These are phyloP conservation scores for Epinephelus cyanopodus DNA, from an alignment of 2,113 vertebrate genomes.

Conservation along the genomic window DNA sequence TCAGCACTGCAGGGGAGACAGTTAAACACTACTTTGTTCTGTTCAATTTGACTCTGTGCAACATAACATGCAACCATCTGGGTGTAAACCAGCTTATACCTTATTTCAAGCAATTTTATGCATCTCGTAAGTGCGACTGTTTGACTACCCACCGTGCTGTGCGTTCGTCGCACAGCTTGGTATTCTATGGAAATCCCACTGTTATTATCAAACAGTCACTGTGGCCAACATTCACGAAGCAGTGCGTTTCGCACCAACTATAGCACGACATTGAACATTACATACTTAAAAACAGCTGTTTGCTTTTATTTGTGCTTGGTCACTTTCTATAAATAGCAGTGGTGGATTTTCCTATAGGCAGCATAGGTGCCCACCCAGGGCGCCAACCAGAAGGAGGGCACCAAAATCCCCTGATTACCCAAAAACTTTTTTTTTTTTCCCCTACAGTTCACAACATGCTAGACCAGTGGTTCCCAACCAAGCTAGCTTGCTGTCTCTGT, in stretches of 20 bases:
- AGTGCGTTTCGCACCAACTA: neutral
- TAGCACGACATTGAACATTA: neutral
- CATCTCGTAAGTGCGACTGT: conserved; percentile 63
- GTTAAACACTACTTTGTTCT: conserved; percentile 79
- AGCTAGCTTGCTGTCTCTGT: too few species aligned
- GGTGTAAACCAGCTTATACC: conserved; percentile 71
- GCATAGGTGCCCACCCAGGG: too few species aligned
- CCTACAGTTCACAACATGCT: too few species aligned
- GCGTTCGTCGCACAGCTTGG: conserved; percentile 63
- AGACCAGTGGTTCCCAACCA: too few species aligned
- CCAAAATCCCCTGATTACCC: too few species aligned
- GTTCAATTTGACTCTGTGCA: conserved; percentile 75
- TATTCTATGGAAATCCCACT: conserved; percentile 50
- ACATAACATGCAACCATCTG: conserved; percentile 68
- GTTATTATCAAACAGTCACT: conserved; percentile 50
- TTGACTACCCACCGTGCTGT: conserved; percentile 62
- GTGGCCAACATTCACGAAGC: conserved; percentile 20
- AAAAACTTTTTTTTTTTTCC: too few species aligned
- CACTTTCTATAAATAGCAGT: neutral
- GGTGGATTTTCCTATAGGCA: too few species aligned
- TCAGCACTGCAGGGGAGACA: conserved; percentile 77
- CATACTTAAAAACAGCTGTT: neutral
- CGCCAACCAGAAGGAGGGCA: too few species aligned
- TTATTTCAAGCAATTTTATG: conserved; percentile 65
- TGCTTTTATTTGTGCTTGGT: neutral